phyloP scores from a whole-genome alignment of 2,888 invertebrate species.

The Cremastobaeus sp. region DNA sequence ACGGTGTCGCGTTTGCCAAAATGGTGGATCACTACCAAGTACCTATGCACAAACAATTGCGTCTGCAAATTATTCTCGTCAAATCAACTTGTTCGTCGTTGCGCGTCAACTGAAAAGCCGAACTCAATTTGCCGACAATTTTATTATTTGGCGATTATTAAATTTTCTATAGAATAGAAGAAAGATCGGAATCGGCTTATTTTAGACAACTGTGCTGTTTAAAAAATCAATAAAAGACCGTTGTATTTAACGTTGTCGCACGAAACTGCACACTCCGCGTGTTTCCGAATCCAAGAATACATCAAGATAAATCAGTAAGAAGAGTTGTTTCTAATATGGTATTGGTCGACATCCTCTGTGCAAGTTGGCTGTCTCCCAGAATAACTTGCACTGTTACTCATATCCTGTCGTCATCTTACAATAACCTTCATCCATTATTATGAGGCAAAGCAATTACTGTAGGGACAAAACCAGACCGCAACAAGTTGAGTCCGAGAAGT shows the following conservation, averaged over 20 bases:
- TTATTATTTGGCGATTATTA: no score
- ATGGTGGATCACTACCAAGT: conserved; percentile 68
- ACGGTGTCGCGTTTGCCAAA: conserved; percentile 67
- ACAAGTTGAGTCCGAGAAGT: no score
- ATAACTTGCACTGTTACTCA: conserved; percentile 69
- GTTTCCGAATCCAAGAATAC: conserved; percentile 46
- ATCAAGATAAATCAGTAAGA: conserved; percentile 45
- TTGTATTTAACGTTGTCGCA: conserved; percentile 35
- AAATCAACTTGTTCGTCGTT: no score
- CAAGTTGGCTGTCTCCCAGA: conserved; percentile 72
- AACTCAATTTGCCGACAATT: no score
- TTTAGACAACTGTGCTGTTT: no score
- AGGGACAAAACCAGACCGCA: conserved; percentile 66
- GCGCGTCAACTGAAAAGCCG: no score
- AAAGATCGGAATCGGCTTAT: no score
- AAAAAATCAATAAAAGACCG: conserved; percentile 30
- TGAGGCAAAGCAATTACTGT: conserved; percentile 70
- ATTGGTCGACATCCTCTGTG: conserved; percentile 51
- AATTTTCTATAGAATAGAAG: no score
- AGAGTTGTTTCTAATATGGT: conserved; percentile 22
- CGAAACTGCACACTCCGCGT: conserved; percentile 20
- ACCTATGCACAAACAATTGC: no score
- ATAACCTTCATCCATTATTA: conserved; percentile 72
- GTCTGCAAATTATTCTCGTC: no score
- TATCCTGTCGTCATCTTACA: conserved; percentile 62